Percentiles rank a stretch among this genome's conserved stretches.
Evolutionary conservation across 2,888 invertebrate species (phyloP).

Genomic region (Pedicia rivosa): DNA sequence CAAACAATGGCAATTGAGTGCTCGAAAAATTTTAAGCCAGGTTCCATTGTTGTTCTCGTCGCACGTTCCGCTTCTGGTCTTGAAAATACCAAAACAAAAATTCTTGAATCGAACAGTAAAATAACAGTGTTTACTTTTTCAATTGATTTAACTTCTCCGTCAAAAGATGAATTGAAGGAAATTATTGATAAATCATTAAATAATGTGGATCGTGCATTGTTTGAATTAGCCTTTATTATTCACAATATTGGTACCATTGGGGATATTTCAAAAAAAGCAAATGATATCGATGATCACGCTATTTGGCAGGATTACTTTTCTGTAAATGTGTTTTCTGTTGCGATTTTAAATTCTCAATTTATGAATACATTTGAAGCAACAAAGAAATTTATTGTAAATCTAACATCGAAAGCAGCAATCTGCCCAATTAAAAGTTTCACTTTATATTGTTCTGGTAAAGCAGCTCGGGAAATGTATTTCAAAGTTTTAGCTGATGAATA

Average conservation of each 20-base stretch:
- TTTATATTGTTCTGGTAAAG: slow-evolving; percentile 76
- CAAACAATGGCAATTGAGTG: slow-evolving; percentile 58
- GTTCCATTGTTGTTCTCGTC: slow-evolving; percentile 56
- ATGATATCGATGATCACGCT: slow-evolving; percentile 43
- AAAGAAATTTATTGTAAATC: slow-evolving; percentile 50
- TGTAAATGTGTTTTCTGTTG: slow-evolving; percentile 59
- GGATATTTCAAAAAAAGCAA: slow-evolving; percentile 43
- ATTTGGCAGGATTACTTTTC: slow-evolving; percentile 53
- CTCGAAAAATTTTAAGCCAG: slow-evolving; percentile 43
- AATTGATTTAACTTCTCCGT: slow-evolving; percentile 39
- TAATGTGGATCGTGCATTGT: slow-evolving; percentile 31
- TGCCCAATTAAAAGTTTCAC: slow-evolving; percentile 64
- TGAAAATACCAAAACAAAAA: slow-evolving; percentile 41
- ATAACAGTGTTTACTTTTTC: slow-evolving; percentile 36
- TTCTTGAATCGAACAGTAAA: slow-evolving; percentile 33
- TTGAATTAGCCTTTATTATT: slow-evolving; percentile 54
- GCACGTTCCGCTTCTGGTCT: slow-evolving; percentile 55
- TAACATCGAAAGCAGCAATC: slow-evolving; percentile 69
- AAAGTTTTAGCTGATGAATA: slow-evolving; percentile 69
- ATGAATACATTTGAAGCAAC: slow-evolving; percentile 35
- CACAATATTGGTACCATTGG: slow-evolving; percentile 84
- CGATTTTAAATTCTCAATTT: slow-evolving; percentile 54
- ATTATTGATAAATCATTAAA: slow-evolving; percentile 33
- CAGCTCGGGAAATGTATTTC: slow-evolving; percentile 81
- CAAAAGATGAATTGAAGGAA: slow-evolving; percentile 31